Base-by-base conservation (phyloP, 2,888 invertebrate species). In the Idaea straminata region DNA sequence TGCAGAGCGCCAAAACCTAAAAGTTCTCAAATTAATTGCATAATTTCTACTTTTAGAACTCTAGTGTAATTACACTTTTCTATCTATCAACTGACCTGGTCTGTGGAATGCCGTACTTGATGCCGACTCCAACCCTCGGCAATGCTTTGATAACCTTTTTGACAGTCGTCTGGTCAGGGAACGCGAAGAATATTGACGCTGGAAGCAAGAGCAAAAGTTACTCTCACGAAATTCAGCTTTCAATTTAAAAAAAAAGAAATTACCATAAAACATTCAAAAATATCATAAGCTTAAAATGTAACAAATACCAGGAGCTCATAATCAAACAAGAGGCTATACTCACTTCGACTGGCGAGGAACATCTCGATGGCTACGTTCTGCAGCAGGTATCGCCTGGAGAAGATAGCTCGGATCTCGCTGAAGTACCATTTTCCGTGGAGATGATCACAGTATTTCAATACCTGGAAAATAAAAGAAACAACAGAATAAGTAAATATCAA, bases 351-450 rank as follows among this genome's bases (percentile, higher is more conserved):
- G 57, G 99, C 99, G 75, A 99, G 95, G 94, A 99, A 99, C 87
- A 99, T 98, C 93, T 99, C 99, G 84, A 99, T 96, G 73, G 99
- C 99, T 66, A 97, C 96, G 92, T 99, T 99, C 93, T 99, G 99
- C 76, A 99, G 95, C 64, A 99, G 95, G 88, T 99, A 99, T 61
- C 99, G 95, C 4, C 99, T 94, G 10, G 99, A 98, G 94, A 99
- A 99, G 81, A 99, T 99, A 69, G 99, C 99, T 13, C 99, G 96
- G 72, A 99, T 98, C 94, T 99, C 99, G 77, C 98, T 98, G 94
- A 99, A 99, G 94, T 99, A 99, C 99, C 99, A 99, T 93, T 99
- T 98, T 70, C 99, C 99, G 88, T 99, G 99, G 62, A 99, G 95
- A 88, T 99, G 98, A 86, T 99, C 99, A 90, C 99, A 99, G 93